Base-by-base conservation (phyloP, 2,113 vertebrate species). In the Miniopterus natalensis region DNA sequence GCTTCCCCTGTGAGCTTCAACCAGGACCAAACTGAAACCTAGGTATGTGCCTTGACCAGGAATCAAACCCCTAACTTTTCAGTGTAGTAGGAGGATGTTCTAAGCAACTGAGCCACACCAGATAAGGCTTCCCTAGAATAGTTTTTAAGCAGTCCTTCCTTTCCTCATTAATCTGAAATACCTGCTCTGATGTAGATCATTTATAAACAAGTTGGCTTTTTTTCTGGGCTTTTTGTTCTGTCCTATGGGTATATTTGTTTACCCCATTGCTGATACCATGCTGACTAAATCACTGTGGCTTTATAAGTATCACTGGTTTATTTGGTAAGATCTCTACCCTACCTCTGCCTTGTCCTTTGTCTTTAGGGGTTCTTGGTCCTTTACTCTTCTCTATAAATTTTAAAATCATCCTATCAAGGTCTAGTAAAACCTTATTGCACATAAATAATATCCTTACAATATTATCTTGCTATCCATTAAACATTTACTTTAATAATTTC, bases 381-480 rank as follows among this genome's bases (percentile, higher is more conserved):
- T 84, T 47, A 59, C 31, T 57, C 74, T 45, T 80, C 51, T 75
- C 68, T 86, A 71, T 89, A 92, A 89, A 89, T 81, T 84, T 95
- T 49, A 42, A 68, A 57, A 36, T 47, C 66, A 83, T 23, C 25
- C 29, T 92, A 36, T 90, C 49, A 53, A 70, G 40, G 85, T 51
- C 42, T 45, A 87, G 61, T 29, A 92, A 95, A 97, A 83, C 21
- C 36, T 68, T 65, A n/a, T 2, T 27, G 6, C 29, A 53, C 47
- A 84, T 57, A 88, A 94, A 57, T 71, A 51, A 66, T 73, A 68
- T 31, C 45, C n/a, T 66, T 75, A 92, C 29, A 36, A 80, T 79
- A 84, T 92, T 91, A 53, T 88, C 49, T 94, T 92, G 93, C 12
- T 90, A 40, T 18, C 17, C n/a, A 47, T 84, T 94, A 88, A 88